Evolutionary conservation across 1,140 invertebrate genomes (phyloP).

Genomic region (Parapsyche elsis): DNA sequence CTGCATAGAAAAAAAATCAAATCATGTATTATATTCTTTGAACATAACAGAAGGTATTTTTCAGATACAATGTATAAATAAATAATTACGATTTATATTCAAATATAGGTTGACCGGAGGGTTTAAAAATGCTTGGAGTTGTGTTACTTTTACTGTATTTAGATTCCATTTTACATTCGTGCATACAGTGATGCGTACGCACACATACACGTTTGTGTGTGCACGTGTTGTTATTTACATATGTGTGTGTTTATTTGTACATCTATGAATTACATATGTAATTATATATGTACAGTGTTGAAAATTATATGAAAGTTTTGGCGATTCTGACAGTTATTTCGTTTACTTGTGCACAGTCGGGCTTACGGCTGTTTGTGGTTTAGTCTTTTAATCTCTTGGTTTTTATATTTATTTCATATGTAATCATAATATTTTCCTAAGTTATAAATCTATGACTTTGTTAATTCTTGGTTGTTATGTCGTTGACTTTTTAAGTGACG

Average conservation of each 20-base stretch:
- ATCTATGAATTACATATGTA: neutral
- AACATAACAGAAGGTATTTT: neutral
- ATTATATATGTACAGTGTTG: constrained; percentile 11
- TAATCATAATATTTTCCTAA: too few relatives aligned
- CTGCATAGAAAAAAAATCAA: neutral
- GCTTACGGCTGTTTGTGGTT: too few relatives aligned
- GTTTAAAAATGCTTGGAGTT: constrained; percentile 7
- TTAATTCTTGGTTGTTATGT: too few relatives aligned
- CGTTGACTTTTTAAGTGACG: too few relatives aligned
- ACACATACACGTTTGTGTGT: neutral
- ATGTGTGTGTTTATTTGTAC: neutral
- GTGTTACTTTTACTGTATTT: constrained; percentile 8
- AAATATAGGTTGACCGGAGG: neutral
- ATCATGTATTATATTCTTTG: constrained; percentile 22
- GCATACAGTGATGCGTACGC: neutral
- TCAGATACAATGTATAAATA: constrained; percentile 3
- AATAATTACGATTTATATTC: constrained; percentile 10
- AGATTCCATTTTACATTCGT: neutral
- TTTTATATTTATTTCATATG: too few relatives aligned
- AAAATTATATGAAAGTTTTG: neutral
- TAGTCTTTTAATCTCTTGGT: too few relatives aligned
- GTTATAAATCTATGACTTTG: too few relatives aligned
- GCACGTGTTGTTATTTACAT: neutral
- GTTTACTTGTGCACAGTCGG: neutral
- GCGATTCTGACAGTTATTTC: constrained; percentile 14